phyloP scores from a whole-genome alignment of 2,888 invertebrate species.

The Hesperia comma region DNA sequence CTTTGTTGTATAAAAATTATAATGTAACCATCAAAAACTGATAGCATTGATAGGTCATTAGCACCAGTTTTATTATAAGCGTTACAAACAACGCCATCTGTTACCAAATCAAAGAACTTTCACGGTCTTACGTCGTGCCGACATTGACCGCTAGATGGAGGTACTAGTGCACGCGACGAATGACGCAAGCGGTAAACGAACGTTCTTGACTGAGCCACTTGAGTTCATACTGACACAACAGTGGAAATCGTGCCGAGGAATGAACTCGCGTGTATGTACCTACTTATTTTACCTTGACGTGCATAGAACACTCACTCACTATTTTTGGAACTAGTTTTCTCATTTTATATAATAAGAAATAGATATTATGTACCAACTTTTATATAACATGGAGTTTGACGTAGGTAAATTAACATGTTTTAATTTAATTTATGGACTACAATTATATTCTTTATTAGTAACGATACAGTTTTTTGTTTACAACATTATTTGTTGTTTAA shows the following conservation, averaged over 20 bases:
- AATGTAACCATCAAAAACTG: background rate
- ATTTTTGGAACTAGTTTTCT: conserved; percentile 25
- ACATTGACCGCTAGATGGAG: conserved; percentile 83
- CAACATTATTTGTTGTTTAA: too few species aligned
- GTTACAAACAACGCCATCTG: conserved; percentile 38
- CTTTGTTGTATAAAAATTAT: too few species aligned
- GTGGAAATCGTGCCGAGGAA: conserved; percentile 53
- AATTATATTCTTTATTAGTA: too few species aligned
- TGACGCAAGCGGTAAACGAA: conserved; percentile 80
- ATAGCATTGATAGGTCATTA: conserved; percentile 28
- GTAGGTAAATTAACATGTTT: too few species aligned
- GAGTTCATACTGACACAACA: conserved; percentile 71
- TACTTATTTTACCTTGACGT: conserved; percentile 39
- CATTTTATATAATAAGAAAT: conserved; percentile 9
- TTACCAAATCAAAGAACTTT: conserved; percentile 53
- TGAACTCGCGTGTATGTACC: conserved; percentile 47
- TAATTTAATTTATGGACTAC: too few species aligned
- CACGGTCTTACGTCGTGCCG: conserved; percentile 65
- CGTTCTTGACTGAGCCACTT: conserved; percentile 79
- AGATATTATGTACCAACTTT: background rate
- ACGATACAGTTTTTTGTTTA: too few species aligned
- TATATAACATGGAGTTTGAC: too few species aligned
- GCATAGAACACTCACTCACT: conserved; percentile 23
- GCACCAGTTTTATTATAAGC: conserved; percentile 5
- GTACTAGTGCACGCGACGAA: conserved; percentile 65